Evolutionary conservation across 2,888 invertebrate species (phyloP).

Genomic region (Pristionchus fissidentatus): DNA sequence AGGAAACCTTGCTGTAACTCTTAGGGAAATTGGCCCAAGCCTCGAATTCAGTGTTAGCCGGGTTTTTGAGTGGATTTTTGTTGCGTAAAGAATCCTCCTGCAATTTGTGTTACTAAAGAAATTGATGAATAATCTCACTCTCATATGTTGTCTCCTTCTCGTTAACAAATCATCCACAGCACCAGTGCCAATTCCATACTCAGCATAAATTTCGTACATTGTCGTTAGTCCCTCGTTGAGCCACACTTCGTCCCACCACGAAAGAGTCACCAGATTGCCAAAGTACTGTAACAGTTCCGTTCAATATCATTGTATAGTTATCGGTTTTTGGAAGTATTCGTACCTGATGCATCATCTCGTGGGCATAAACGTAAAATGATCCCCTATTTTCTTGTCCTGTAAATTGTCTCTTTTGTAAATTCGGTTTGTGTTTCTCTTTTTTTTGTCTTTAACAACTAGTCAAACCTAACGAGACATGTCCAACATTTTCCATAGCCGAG

Average conservation of each 20-base stretch:
- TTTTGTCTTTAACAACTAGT: no score
- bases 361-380: not conserved
- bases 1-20: not conserved
- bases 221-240: slow-evolving; percentile 27
- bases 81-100: not conserved
- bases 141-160: not conserved
- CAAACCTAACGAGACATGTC: not conserved
- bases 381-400: not conserved
- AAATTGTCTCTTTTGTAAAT: no score
- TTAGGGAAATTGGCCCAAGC: not conserved
- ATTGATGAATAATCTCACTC: not conserved
- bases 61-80: not conserved
- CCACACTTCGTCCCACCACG: slow-evolving; percentile 35
- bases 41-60: not conserved
- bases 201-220: not conserved
- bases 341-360: slow-evolving; percentile 32
- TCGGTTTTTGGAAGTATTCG: no score
- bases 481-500: slow-evolving; percentile 14
- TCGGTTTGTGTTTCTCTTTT: no score
- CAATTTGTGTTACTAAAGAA: not conserved
- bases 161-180: not conserved
- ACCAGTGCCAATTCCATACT: not conserved
- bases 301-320: no score
- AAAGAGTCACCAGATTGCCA: slow-evolving; percentile 22
- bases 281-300: slow-evolving; percentile 4